These are phyloP conservation scores for Cherax quadricarinatus DNA, from an alignment of 1,140 invertebrate genomes.

Conservation along the genomic window DNA sequence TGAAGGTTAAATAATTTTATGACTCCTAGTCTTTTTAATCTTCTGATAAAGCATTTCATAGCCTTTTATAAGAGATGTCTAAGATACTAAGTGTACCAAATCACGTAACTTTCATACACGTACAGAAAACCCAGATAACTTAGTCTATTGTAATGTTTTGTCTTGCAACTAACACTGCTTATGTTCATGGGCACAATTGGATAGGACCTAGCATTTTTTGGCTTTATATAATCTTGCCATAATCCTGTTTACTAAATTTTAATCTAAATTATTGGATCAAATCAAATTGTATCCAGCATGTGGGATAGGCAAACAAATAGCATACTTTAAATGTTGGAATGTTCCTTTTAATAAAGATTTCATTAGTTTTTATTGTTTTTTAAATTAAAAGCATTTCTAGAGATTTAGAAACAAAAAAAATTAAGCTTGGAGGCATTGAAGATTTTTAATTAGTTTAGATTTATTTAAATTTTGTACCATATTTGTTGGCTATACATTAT, in stretches of 20 bases:
- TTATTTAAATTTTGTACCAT: not conserved
- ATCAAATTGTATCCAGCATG: not conserved
- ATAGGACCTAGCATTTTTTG: not conserved
- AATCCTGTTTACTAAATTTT: not conserved
- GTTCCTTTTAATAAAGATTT: not conserved
- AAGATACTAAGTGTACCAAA: not conserved
- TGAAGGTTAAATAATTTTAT: not conserved
- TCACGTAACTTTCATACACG: not conserved
- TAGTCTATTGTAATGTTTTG: not conserved
- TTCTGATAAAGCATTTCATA: not conserved
- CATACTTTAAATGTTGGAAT: not conserved
- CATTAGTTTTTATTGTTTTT: not conserved
- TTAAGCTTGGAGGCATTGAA: slow-evolving; percentile 8
- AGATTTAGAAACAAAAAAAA: not conserved
- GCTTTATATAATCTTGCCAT: not conserved
- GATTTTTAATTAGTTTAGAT: not conserved
- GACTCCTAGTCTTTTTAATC: not conserved
- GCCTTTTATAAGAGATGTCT: not conserved
- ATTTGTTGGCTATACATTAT: slow-evolving; percentile 2
- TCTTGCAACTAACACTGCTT: slow-evolving; percentile 13
- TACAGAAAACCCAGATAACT: too few relatives aligned
- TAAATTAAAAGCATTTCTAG: not conserved
- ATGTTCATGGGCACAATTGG: slow-evolving; percentile 9
- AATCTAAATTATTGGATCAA: not conserved
- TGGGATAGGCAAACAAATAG: not conserved